Evolutionary conservation across 2,888 invertebrate genomes (phyloP).

Genomic region (Fragum fragum): DNA sequence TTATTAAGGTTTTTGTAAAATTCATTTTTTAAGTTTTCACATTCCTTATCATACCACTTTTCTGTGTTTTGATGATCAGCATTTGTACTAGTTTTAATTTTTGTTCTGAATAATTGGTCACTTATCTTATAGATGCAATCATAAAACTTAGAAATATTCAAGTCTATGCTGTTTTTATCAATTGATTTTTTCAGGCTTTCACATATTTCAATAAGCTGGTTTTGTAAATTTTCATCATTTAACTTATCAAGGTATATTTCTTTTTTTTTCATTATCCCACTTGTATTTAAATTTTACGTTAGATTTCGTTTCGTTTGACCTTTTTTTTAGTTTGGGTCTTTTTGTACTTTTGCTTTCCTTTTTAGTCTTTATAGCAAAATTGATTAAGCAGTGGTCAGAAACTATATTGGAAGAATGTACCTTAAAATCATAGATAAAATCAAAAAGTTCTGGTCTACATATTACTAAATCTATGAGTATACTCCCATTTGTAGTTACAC

Average conservation of each 20-base stretch:
- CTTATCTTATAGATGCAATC: neutral
- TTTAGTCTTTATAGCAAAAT: neutral
- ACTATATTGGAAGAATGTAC: constrained; percentile 1
- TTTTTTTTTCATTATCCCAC: neutral
- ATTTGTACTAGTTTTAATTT: neutral
- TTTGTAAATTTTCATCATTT: neutral
- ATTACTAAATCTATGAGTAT: neutral
- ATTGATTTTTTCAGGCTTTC: neutral
- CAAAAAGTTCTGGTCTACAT: neutral
- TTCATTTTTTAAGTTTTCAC: neutral
- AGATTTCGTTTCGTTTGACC: neutral
- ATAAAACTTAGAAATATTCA: neutral
- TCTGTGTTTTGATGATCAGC: neutral
- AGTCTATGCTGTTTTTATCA: neutral
- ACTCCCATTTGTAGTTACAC: neutral
- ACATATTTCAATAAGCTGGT: neutral
- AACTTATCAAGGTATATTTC: neutral
- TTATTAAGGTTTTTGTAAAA: neutral
- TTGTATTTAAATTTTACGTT: neutral
- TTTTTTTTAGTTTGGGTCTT: neutral
- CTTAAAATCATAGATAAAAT: neutral
- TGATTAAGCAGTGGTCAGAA: constrained; percentile 7
- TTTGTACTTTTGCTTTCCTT: neutral
- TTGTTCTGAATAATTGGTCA: neutral
- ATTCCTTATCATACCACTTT: neutral